Base-by-base conservation (phyloP, 2,797 vertebrate genomes). In the Manis pentadactyla region DNA sequence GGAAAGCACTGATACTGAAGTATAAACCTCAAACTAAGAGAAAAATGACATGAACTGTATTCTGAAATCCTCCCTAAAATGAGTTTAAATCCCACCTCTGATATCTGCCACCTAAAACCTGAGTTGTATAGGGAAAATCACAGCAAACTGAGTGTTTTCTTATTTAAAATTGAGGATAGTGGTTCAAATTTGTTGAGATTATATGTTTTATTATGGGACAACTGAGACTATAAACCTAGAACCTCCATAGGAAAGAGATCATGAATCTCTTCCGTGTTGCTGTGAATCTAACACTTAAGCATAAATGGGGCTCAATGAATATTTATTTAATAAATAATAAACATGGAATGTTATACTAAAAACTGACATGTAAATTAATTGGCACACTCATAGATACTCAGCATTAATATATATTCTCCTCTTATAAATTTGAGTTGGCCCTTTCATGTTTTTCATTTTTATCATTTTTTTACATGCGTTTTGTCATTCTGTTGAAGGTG, bases 321-420 rank as follows among this genome's bases (percentile, higher is more conserved):
- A 78, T 17, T 37, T 71, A 86, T 5, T 55, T 77, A 82, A 34
- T 53, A 74, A 95, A 46, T n/a, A 86, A 86, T 59, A 87, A 63
- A 75, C 92, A 31, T 34, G 10, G 12, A 87, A 13, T 29, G 4
- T 75, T 51, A 1, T 15, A 49, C 13, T 55, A 61, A 90, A 68
- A 19, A 61, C 14, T 51, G 12, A 4, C 42, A 37, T 71, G 9
- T 69, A 37, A 34, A 37, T 2, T 46, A 93, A 82, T 15, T 1
- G 0, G 14, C 4, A 27, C 49, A 66, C 39, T 85, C 81, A 6
- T 66, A 94, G 29, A 6, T 14, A 37, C 4, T 88, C 4, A 27
- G 0, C 31, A 25, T 51, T n/a, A 63, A 37, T 27, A 71, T 4
- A 19, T 2, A 23, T 69, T n/a, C 75, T 0, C 0, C 3, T 64